Percentiles rank a stretch among this genome's conserved stretches.
Conservation (phyloP, 2,113 vertebrate species). For the Anhinga rufa region DNA sequence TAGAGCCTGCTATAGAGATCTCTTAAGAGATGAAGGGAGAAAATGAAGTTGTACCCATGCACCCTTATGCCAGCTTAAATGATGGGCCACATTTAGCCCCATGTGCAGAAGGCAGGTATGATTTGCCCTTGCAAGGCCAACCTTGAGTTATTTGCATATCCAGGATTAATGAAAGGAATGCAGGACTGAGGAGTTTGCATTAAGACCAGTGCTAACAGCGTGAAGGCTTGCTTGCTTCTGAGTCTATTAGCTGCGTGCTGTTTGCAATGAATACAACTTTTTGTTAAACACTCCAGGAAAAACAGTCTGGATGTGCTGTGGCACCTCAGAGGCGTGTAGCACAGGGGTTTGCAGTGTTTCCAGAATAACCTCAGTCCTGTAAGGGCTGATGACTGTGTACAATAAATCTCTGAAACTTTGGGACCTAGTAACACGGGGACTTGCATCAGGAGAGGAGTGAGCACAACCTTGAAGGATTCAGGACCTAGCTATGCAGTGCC, state of each 20-base stretch:
- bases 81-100: neutral
- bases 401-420: neutral
- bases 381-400: neutral
- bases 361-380: neutral
- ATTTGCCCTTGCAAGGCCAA: neutral
- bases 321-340: neutral
- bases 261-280: neutral
- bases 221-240: neutral
- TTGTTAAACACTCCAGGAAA: neutral
- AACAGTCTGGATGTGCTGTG: neutral
- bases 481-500: neutral
- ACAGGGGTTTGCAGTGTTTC: neutral
- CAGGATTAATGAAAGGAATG: neutral
- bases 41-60: neutral
- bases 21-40: neutral
- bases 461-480: neutral
- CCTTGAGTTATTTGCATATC: neutral
- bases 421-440: neutral
- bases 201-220: neutral
- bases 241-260: neutral
- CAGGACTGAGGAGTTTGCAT: neutral
- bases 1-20: neutral
- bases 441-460: neutral
- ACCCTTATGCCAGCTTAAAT: neutral
- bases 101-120: neutral